phyloP scores from a whole-genome alignment of 2,113 vertebrate genomes.

The Dolichotis patagonum region DNA sequence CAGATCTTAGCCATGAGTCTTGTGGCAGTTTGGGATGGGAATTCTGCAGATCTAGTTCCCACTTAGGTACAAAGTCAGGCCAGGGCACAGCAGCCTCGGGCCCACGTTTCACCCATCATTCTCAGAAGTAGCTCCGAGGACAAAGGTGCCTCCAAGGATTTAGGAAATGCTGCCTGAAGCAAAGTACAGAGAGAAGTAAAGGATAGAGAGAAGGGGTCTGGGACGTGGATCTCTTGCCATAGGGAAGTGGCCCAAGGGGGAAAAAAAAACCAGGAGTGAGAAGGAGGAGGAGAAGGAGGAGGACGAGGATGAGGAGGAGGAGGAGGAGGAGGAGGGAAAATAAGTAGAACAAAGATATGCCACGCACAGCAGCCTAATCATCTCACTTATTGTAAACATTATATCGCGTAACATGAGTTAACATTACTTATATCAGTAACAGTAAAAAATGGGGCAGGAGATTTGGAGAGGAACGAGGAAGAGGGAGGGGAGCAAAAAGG shows the following conservation, averaged over 20 bases:
- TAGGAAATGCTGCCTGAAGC: not conserved
- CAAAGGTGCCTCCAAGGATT: not conserved
- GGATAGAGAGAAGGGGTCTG: not conserved
- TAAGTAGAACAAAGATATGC: not conserved
- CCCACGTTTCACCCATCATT: not conserved
- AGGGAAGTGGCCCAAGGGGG: not conserved
- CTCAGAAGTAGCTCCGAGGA: not conserved
- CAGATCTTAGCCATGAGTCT: not conserved
- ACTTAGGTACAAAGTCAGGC: not conserved
- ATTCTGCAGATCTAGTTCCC: not conserved
- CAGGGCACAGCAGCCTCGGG: rapidly evolving
- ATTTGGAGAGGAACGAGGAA: not conserved
- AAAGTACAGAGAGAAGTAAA: not conserved
- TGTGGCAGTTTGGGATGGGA: not conserved
- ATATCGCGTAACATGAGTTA: not conserved
- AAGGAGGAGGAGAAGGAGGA: not conserved
- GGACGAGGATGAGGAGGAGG: not conserved
- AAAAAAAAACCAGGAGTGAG: no score
- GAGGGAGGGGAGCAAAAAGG: not conserved
- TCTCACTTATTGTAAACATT: not conserved
- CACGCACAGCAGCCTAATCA: not conserved
- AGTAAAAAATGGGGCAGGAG: not conserved
- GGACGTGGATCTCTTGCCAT: not conserved
- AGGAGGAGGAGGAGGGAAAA: not conserved
- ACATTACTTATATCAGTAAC: not conserved